These are phyloP conservation scores for Epinotia nisella DNA, from an alignment of 2,888 invertebrate genomes.

Conservation along the genomic window DNA sequence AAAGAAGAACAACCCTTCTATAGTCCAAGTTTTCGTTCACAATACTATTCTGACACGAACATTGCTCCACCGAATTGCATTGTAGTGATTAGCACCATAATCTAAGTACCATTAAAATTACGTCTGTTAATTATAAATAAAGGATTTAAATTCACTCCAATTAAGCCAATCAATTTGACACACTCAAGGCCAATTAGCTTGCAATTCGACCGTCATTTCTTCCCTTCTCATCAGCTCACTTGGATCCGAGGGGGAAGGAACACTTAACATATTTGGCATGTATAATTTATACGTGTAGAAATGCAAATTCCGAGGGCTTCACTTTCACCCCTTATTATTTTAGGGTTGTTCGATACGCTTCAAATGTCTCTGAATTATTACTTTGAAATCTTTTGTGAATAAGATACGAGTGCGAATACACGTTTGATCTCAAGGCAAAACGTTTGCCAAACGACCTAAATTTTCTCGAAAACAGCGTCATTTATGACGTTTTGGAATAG, in stretches of 20 bases:
- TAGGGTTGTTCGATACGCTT: slow-evolving; percentile 58
- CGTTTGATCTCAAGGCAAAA: slow-evolving; percentile 61
- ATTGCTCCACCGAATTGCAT: no score
- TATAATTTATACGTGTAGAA: slow-evolving; percentile 69
- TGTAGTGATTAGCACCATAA: neutral
- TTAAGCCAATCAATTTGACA: slow-evolving; percentile 47
- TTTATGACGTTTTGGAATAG: neutral
- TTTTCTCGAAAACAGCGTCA: neutral
- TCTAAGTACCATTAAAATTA: slow-evolving; percentile 3
- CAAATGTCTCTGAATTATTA: slow-evolving; percentile 63
- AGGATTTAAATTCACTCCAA: slow-evolving; percentile 36
- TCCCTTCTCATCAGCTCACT: slow-evolving; percentile 67
- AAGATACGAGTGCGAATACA: slow-evolving; percentile 57
- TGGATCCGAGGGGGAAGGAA: slow-evolving; percentile 60
- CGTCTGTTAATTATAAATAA: slow-evolving; percentile 27
- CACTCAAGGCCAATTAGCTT: slow-evolving; percentile 61
- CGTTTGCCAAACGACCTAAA: neutral
- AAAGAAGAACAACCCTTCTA: no score
- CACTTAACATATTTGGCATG: slow-evolving; percentile 69
- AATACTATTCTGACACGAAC: no score
- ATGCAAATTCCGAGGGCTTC: slow-evolving; percentile 64
- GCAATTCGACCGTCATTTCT: slow-evolving; percentile 67
- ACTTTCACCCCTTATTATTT: slow-evolving; percentile 59
- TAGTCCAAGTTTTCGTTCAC: no score
- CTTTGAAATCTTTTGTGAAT: slow-evolving; percentile 64